Evolutionary conservation across 2,113 vertebrate genomes (phyloP), one percentile per base, ranked within the genome.

Genomic region (Oncorhynchus masou): DNA sequence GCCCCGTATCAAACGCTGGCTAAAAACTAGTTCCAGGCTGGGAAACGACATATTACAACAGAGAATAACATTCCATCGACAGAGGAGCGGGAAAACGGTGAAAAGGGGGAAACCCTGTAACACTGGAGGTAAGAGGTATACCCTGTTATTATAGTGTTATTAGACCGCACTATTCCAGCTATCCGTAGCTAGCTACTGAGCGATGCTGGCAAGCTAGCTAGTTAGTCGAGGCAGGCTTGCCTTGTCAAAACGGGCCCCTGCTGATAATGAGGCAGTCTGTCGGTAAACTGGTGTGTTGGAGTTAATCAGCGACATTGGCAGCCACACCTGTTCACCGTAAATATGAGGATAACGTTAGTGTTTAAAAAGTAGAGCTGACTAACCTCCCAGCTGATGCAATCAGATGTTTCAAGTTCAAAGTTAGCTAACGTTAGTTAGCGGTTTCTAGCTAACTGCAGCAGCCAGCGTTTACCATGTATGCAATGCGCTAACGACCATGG

Each of bases 31-130:
- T 27, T 62, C 60, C 27, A 87, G 87, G 77, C 88, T 91, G 87
- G 90, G 86, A 85, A 88, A 84, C 90, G 86, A 90, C 51, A 81
- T 78, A 71, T 70, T 77, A 73, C 74, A 64, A 57, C 83, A 88
- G 82, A 90, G 83, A 73, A 85, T 77, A 85, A 88, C 90, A 81
- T 79, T 79, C 75, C 81, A 82, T 76, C 85, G 85, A 49, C 2
- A 69, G 62, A 81, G 79, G 72, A 74, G 75, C 68, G 81, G 74
- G 68, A 82, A 79, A 80, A 83, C 54, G 3, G 79, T 60, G 29
- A 68, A 81, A 75, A 69, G 54, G 82, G 72, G 66, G 45, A 84
- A 69, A 62, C 79, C 75, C 84, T 76, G 83, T 81, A 85, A 83
- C 83, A 73, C 82, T 79, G 83, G 81, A 90, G 91, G 92, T 92